These are phyloP conservation scores for Lamprologus tigripictilis DNA, from an alignment of 2,113 vertebrate genomes.

Conservation along the genomic window DNA sequence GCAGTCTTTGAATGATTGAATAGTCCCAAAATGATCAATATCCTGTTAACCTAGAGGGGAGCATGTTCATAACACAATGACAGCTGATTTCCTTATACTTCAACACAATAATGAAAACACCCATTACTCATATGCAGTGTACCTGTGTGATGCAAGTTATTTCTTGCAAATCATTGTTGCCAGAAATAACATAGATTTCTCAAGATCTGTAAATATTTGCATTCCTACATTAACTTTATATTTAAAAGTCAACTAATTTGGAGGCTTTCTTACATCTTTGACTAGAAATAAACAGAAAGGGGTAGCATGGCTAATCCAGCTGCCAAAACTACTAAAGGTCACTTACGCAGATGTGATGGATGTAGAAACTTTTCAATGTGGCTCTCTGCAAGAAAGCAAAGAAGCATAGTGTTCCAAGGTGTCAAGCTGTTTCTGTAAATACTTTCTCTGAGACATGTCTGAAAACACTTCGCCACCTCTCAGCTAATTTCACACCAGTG, in stretches of 20 bases:
- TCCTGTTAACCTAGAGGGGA: not conserved
- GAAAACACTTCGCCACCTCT: not conserved
- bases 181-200: not conserved
- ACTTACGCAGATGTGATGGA: not conserved
- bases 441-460: not conserved
- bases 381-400: not conserved
- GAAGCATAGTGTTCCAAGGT: not conserved
- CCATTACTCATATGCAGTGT: not conserved
- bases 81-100: not conserved
- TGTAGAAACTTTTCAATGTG: not conserved
- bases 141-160: not conserved
- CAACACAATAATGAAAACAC: not conserved
- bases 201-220: not conserved
- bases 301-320: not conserved
- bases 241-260: not conserved
- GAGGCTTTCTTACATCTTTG: not conserved
- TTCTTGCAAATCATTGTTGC: not conserved
- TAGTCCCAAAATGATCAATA: conserved; percentile 13
- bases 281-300: not conserved
- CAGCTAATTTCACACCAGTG: not conserved
- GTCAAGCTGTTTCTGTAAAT: not conserved
- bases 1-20: not conserved
- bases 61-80: not conserved
- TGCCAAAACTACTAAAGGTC: not conserved
- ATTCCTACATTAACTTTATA: not conserved